Percentiles rank a stretch among this genome's conserved stretches.
Evolutionary conservation across 1,140 invertebrate genomes (phyloP).

Genomic region (Patella vulgata): DNA sequence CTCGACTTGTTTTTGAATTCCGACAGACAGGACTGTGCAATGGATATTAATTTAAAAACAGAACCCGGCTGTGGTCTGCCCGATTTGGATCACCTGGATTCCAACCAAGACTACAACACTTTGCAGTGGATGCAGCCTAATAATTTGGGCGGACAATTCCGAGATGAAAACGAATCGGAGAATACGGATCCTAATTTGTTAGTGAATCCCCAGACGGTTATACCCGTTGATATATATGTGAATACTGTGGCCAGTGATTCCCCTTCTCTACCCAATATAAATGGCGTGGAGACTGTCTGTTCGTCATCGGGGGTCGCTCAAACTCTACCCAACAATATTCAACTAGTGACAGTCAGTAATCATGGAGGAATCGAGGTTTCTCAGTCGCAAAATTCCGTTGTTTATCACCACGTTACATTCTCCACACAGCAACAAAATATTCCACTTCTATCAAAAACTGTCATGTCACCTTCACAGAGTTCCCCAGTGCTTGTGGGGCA

Average conservation of each 20-base stretch:
- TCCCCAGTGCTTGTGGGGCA: constrained; percentile 54
- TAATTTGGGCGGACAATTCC: constrained; percentile 24
- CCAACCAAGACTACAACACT: constrained; percentile 34
- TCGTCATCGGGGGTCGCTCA: constrained; percentile 40
- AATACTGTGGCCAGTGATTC: constrained; percentile 19
- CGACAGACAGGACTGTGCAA: constrained; percentile 17
- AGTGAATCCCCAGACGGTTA: constrained; percentile 65
- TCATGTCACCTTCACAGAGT: constrained; percentile 43
- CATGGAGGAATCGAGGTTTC: constrained; percentile 14
- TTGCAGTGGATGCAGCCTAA: constrained; percentile 13
- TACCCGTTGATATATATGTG: constrained; percentile 47
- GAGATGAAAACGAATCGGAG: constrained; percentile 41
- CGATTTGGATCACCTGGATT: constrained; percentile 33
- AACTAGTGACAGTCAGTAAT: constrained; percentile 71
- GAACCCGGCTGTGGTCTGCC: constrained; percentile 34
- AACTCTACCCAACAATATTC: constrained; percentile 39
- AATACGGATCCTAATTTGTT: constrained; percentile 59
- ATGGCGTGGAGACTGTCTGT: constrained; percentile 45
- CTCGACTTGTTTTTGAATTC: constrained; percentile 12
- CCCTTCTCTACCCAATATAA: constrained; percentile 19
- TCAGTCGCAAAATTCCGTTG: constrained; percentile 30
- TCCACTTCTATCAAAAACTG: constrained; percentile 29
- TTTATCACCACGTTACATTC: constrained; percentile 38
- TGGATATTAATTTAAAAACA: constrained; percentile 25
- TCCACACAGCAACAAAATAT: constrained; percentile 19